A percentile compares a stretch with the other conserved stretches of the same genome.
phyloP scores from a whole-genome alignment of 2,113 vertebrate species.

The Ictalurus punctatus region DNA sequence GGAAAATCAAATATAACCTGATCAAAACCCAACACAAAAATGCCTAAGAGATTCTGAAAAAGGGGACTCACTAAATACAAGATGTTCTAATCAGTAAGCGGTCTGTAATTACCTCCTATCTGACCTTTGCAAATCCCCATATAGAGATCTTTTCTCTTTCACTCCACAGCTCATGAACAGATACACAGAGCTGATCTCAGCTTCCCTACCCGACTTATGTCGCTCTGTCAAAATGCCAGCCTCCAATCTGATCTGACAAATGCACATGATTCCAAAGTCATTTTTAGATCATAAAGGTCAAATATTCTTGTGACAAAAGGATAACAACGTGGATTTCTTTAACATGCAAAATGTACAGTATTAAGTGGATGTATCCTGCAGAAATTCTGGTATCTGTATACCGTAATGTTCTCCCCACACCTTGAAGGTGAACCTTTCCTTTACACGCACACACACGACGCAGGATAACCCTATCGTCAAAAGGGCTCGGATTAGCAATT shows the following conservation, averaged over 20 bases:
- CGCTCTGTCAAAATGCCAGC: conserved; percentile 52
- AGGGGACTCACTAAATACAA: conserved; percentile 32
- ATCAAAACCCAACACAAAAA: neutral
- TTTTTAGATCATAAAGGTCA: conserved; percentile 49
- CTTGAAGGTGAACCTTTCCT: neutral
- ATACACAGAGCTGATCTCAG: conserved; percentile 35
- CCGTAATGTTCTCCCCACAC: neutral
- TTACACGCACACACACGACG: neutral
- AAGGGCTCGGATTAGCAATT: neutral
- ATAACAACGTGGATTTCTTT: conserved; percentile 2
- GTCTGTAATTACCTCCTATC: conserved; percentile 39
- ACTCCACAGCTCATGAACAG: conserved; percentile 15
- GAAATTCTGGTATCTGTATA: neutral
- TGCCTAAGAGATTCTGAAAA: conserved; percentile 17
- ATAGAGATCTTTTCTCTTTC: conserved; percentile 28
- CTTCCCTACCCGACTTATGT: conserved; percentile 27
- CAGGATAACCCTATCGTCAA: neutral
- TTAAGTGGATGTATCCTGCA: neutral
- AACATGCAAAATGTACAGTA: neutral
- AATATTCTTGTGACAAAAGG: conserved; percentile 31
- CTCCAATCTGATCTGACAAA: conserved; percentile 46
- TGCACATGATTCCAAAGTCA: conserved; percentile 35
- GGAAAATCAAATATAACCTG: neutral
- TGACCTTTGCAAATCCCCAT: conserved; percentile 38
- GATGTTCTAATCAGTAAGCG: conserved; percentile 22